Conservation (phyloP, 2,797 vertebrate species). For the Chrysocyon brachyurus region DNA sequence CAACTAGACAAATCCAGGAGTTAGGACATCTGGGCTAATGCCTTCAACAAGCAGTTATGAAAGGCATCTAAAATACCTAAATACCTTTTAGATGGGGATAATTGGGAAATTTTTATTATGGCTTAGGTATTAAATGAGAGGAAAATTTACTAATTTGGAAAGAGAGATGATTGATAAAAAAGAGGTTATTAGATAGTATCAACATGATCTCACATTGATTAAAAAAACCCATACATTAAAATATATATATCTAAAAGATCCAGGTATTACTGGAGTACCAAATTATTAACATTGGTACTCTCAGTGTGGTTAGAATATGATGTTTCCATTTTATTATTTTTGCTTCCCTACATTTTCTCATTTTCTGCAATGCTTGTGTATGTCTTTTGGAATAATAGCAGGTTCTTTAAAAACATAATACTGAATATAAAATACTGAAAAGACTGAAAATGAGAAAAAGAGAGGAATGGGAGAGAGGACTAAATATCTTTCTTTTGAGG, state of each 20-base stretch:
- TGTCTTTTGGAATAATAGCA: not conserved
- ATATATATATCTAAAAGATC: not conserved
- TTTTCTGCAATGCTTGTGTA: not conserved
- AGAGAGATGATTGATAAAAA: not conserved
- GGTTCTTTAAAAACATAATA: not conserved
- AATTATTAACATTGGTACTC: not conserved
- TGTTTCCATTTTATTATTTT: not conserved
- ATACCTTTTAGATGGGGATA: not conserved
- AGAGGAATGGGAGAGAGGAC: not conserved
- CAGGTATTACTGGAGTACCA: not conserved
- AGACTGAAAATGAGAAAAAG: not conserved
- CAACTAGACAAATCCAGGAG: no score
- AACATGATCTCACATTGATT: not conserved
- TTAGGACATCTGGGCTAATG: not conserved
- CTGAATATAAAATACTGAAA: not conserved
- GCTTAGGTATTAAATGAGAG: not conserved
- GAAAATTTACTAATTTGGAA: not conserved
- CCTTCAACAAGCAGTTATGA: not conserved
- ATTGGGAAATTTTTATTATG: not conserved
- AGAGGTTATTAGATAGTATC: not conserved
- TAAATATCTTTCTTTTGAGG: not conserved
- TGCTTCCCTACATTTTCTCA: not conserved
- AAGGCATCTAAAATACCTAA: not conserved
- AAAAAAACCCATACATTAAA: not conserved
- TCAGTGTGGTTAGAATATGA: not conserved